Percentiles rank a stretch among this genome's conserved stretches.
Conservation (phyloP, 2,888 invertebrate species). For the Hirudinaria manillensis region DNA sequence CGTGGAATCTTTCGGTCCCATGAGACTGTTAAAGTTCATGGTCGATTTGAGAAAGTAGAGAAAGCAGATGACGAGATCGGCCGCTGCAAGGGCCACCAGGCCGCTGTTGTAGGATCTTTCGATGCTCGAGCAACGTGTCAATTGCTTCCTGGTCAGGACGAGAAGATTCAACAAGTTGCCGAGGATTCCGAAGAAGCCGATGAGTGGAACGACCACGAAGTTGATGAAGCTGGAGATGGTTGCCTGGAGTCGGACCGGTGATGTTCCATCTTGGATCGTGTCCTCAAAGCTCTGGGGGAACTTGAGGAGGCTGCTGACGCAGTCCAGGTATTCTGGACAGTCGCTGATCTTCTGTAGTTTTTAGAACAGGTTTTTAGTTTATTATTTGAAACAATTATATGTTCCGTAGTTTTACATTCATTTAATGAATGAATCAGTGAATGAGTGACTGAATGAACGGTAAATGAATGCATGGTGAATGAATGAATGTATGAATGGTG, state of each 20-base stretch:
- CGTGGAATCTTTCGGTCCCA: slow-evolving; percentile 57
- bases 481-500: no score
- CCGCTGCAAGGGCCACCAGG: slow-evolving; percentile 69
- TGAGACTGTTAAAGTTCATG: slow-evolving; percentile 55
- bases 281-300: background rate
- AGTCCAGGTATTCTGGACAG: background rate
- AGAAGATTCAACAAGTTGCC: slow-evolving; percentile 73
- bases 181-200: slow-evolving; percentile 68
- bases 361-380: no score
- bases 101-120: slow-evolving; percentile 72
- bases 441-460: no score
- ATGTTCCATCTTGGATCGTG: background rate
- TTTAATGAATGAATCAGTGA: no score
- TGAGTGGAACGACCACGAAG: slow-evolving; percentile 60
- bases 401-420: no score
- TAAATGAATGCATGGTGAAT: no score
- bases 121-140: slow-evolving; percentile 61
- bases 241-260: background rate
- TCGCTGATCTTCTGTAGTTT: background rate
- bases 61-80: slow-evolving; percentile 62
- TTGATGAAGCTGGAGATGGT: slow-evolving; percentile 7
- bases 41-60: slow-evolving; percentile 60
- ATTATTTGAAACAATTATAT: no score
- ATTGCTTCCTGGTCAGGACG: slow-evolving; percentile 64
- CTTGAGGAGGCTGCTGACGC: slow-evolving; percentile 6